These are phyloP conservation scores for Turritopsis rubra DNA, from an alignment of 30 jellyfish, hydroid and myxozoan species.

Conservation along the genomic window DNA sequence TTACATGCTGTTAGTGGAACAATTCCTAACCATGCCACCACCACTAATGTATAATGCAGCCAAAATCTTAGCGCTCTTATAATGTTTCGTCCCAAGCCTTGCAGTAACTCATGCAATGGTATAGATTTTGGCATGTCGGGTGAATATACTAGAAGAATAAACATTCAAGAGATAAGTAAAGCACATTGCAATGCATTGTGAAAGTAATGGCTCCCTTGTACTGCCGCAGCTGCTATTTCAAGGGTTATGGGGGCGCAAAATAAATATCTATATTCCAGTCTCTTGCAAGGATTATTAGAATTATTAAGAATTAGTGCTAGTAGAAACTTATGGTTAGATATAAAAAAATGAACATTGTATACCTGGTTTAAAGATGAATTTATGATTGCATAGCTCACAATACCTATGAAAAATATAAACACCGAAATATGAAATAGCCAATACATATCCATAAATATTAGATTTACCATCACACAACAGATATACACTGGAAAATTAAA, in stretches of 20 bases:
- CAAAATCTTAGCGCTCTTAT: constrained; percentile 77
- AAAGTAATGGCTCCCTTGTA: too few relatives aligned
- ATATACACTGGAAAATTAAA: too few relatives aligned
- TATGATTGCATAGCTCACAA: constrained; percentile 96
- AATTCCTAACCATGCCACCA: constrained; percentile 95
- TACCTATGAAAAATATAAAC: constrained; percentile 42
- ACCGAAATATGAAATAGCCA: not conserved
- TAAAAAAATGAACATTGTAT: constrained; percentile 9
- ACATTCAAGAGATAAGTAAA: too few relatives aligned
- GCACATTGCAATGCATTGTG: not conserved
- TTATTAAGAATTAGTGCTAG: too few relatives aligned
- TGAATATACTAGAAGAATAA: constrained; percentile 59
- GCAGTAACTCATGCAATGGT: constrained; percentile 67
- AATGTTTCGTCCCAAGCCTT: constrained; percentile 82
- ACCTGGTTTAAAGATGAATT: constrained; percentile 87
- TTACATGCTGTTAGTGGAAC: constrained; percentile 95
- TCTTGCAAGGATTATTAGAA: too few relatives aligned
- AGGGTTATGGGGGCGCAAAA: not conserved
- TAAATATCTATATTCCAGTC: not conserved
- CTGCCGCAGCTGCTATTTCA: not conserved
- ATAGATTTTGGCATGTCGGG: constrained; percentile 92
- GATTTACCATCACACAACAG: too few relatives aligned
- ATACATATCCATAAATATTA: not conserved
- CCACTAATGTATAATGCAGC: constrained; percentile 92
- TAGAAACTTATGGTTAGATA: not conserved